A percentile compares a stretch with the other conserved stretches of the same genome.
phyloP scores from a whole-genome alignment of 2,113 vertebrate genomes.

The Chloroceryle aenea region DNA sequence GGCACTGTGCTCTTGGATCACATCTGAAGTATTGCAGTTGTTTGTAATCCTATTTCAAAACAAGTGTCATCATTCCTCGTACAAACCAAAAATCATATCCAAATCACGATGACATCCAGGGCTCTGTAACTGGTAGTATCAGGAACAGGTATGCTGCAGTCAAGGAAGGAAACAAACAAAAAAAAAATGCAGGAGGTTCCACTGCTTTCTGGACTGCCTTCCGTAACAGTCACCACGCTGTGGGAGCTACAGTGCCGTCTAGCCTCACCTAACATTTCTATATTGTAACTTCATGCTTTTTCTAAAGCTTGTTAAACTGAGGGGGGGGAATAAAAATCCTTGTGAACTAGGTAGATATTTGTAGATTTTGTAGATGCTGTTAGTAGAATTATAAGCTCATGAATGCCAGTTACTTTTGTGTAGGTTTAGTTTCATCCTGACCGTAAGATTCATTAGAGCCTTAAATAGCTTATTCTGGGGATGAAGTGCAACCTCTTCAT shows the following conservation, averaged over 20 bases:
- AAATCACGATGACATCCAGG: conserved; percentile 4
- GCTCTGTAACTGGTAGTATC: not conserved
- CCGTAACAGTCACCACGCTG: conserved; percentile 66
- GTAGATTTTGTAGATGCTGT: not conserved
- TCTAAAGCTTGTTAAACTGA: not conserved
- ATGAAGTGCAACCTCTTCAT: not conserved
- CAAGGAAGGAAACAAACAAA: conserved; percentile 1
- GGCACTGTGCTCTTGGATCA: conserved; percentile 33
- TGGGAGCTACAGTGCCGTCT: conserved; percentile 56
- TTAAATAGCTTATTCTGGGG: conserved; percentile 1
- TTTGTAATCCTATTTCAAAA: not conserved
- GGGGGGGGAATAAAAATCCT: not conserved
- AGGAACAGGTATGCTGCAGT: conserved; percentile 2
- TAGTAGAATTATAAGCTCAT: not conserved
- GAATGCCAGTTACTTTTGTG: not conserved
- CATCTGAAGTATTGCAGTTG: not conserved
- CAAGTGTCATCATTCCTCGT: not conserved
- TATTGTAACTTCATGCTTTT: not conserved
- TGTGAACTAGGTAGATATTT: not conserved
- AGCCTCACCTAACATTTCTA: conserved; percentile 55
- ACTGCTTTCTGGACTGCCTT: conserved; percentile 45
- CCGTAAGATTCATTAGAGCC: not conserved
- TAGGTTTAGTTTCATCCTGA: conserved; percentile 8
- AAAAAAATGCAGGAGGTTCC: not conserved
- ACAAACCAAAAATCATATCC: not conserved